Conservation (phyloP, 2,797 vertebrate genomes). For the Valencia hispanica region DNA sequence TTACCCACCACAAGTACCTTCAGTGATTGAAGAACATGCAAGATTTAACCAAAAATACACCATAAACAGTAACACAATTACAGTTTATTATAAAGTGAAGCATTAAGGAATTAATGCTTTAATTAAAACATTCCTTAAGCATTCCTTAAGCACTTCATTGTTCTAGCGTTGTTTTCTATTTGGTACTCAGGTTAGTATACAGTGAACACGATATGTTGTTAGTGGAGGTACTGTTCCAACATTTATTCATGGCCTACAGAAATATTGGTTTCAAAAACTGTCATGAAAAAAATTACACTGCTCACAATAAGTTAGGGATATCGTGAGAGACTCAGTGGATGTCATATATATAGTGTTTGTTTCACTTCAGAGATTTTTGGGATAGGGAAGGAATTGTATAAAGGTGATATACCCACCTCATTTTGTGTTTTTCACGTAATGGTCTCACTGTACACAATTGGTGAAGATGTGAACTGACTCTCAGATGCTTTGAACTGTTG, state of each 20-base stretch:
- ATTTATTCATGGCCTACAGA: neutral
- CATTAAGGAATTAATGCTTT: too few species aligned
- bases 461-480: neutral
- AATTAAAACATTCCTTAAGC: too few species aligned
- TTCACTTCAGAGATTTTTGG: too few species aligned
- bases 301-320: too few species aligned
- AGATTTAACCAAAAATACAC: neutral
- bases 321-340: too few species aligned
- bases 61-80: neutral
- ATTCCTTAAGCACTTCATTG: too few species aligned
- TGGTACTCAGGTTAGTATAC: neutral
- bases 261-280: neutral
- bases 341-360: too few species aligned
- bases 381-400: too few species aligned
- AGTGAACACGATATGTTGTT: neutral
- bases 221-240: neutral
- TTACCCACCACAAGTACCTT: neutral
- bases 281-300: too few species aligned
- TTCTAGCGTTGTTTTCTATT: neutral
- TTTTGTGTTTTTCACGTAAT: too few species aligned
- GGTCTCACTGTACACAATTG: too few species aligned
- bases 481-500: neutral
- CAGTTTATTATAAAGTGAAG: neutral
- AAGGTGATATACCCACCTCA: too few species aligned
- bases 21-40: neutral